A percentile compares a stretch with the other conserved stretches of the same genome.
These are phyloP conservation scores for Thelaira solivaga DNA, from an alignment of 2,888 invertebrate genomes.

Conservation along the genomic window DNA sequence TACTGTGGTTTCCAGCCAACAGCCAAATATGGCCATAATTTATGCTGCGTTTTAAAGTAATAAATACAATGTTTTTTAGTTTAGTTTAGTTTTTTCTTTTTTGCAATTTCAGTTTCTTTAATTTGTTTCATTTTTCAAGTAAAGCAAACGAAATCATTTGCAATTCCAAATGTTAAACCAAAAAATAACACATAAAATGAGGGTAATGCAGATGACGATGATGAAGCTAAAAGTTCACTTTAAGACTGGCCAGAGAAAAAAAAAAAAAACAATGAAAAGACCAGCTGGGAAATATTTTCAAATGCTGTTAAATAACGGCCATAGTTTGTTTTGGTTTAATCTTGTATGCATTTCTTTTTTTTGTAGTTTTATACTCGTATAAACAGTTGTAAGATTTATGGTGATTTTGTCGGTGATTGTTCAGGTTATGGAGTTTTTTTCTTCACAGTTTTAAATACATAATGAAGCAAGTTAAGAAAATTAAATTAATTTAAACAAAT, in stretches of 20 bases:
- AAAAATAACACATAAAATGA: neutral
- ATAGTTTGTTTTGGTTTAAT: no score
- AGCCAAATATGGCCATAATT: constrained; percentile 13
- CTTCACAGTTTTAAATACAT: no score
- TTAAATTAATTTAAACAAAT: no score
- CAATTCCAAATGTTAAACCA: neutral
- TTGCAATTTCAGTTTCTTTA: constrained; percentile 39
- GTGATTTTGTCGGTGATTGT: neutral
- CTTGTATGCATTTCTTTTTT: constrained; percentile 5
- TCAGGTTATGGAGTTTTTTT: neutral
- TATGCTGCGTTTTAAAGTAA: neutral
- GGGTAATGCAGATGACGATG: neutral
- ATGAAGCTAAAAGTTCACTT: constrained; percentile 8
- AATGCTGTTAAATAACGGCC: constrained; percentile 29
- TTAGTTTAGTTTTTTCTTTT: constrained; percentile 9
- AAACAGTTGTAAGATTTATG: no score
- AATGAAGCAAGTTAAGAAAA: no score
- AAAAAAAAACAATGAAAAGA: neutral
- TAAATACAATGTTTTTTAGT: constrained; percentile 24
- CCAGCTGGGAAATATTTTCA: constrained; percentile 30
- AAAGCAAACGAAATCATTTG: constrained; percentile 2
- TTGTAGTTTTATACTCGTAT: no score
- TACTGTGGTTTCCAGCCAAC: neutral
- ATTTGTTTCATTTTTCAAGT: neutral
- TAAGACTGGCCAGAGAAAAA: neutral